Conservation (phyloP, 2,797 vertebrate genomes). For the Rhinichthys osculus region DNA sequence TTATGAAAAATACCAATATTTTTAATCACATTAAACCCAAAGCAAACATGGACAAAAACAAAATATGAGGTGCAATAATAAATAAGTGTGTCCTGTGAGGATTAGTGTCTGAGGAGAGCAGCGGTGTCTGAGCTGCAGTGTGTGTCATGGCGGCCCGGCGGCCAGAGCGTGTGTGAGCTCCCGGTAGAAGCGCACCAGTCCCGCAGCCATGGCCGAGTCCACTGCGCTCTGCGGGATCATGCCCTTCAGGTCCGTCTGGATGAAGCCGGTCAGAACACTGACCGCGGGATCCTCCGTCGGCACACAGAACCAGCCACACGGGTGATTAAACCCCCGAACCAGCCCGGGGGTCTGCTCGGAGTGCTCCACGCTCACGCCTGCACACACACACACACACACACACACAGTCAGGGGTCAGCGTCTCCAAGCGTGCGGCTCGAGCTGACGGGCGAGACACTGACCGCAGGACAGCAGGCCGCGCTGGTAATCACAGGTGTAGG, state of each 20-base stretch:
- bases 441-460: slow-evolving; percentile 63
- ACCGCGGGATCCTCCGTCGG: slow-evolving; percentile 71
- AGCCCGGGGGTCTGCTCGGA: slow-evolving; percentile 73
- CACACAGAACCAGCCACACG: slow-evolving; percentile 87
- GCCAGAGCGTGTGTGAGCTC: slow-evolving; percentile 81
- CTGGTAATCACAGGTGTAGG: slow-evolving; percentile 81
- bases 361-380: slow-evolving; percentile 81
- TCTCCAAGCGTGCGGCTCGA: no score
- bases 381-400: slow-evolving; percentile 41
- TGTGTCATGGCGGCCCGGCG: slow-evolving; percentile 8
- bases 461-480: slow-evolving; percentile 84
- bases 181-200: slow-evolving; percentile 79
- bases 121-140: no score
- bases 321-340: slow-evolving; percentile 86
- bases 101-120: not conserved
- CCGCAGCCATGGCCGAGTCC: slow-evolving; percentile 83
- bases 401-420: no score
- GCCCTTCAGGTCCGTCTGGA: slow-evolving; percentile 86
- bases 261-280: slow-evolving; percentile 84
- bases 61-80: not conserved
- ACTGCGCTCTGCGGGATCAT: slow-evolving; percentile 84
- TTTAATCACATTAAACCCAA: not conserved
- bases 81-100: not conserved
- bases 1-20: not conserved
- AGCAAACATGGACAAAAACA: not conserved